Evolutionary conservation across 1,140 invertebrate species (phyloP).

Genomic region (Lamellibrachia luymesi): DNA sequence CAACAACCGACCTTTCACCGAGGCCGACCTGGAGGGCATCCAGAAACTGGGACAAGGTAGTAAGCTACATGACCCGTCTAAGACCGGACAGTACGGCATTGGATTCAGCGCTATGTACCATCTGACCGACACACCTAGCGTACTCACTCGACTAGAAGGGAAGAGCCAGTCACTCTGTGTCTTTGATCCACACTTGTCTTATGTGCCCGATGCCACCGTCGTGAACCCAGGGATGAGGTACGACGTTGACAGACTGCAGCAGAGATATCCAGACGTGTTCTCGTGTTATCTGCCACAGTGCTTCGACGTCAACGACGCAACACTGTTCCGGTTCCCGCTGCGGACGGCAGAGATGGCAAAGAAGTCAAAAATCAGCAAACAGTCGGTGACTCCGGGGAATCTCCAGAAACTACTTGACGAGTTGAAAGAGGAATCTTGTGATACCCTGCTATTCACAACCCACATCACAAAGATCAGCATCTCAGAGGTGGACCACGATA

Average conservation of each 20-base stretch:
- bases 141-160: not conserved
- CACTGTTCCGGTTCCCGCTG: conserved; percentile 32
- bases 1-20: conserved; percentile 40
- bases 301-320: conserved; percentile 14
- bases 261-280: conserved; percentile 39
- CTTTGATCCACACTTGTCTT: conserved; percentile 46
- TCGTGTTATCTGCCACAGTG: conserved; percentile 35
- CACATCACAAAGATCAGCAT: conserved; percentile 38
- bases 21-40: conserved; percentile 42
- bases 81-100: conserved; percentile 43
- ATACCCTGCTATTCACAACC: conserved; percentile 41
- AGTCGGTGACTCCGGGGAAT: conserved; percentile 23
- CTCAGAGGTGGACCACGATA: conserved; percentile 23
- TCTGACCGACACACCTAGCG: conserved; percentile 39
- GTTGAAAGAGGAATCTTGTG: conserved; percentile 35
- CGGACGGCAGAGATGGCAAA: conserved; percentile 35
- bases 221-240: conserved; percentile 21
- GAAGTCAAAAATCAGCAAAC: conserved; percentile 33
- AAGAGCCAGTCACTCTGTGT: conserved; percentile 38
- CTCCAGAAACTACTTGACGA: conserved; percentile 31
- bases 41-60: conserved; percentile 34
- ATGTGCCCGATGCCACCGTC: conserved; percentile 23
- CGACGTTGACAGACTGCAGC: conserved; percentile 28
- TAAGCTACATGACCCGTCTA: conserved; percentile 40
- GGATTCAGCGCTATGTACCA: conserved; percentile 48